Percentiles rank a stretch among this genome's conserved stretches.
Conservation (phyloP, 2,888 invertebrate genomes). For the Nomada lathburiana region DNA sequence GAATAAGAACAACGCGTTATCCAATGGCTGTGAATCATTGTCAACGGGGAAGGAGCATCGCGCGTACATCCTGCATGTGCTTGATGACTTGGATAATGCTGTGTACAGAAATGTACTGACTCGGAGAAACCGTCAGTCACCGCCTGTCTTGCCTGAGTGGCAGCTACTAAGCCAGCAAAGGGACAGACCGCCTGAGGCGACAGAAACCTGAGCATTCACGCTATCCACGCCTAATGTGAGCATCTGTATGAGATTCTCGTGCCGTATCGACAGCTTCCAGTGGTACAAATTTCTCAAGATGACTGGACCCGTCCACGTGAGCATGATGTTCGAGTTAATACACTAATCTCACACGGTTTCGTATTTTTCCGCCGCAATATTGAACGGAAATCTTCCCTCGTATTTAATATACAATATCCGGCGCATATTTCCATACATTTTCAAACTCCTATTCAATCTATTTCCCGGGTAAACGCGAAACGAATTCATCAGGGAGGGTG, state of each 20-base stretch:
- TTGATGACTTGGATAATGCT: slow-evolving; percentile 4
- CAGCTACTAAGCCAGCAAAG: slow-evolving; percentile 33
- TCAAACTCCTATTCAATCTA: too few relatives aligned
- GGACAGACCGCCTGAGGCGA: slow-evolving; percentile 29
- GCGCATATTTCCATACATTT: too few relatives aligned
- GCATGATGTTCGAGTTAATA: background rate
- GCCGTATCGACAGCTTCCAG: slow-evolving; percentile 46
- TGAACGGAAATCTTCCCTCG: background rate
- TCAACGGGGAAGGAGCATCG: background rate
- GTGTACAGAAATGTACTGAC: slow-evolving; percentile 26
- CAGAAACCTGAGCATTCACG: slow-evolving; percentile 31
- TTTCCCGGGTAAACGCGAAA: background rate
- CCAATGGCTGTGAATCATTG: background rate
- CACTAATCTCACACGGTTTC: background rate
- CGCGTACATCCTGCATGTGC: too few relatives aligned
- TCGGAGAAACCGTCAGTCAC: slow-evolving; percentile 35
- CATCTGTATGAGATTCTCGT: slow-evolving; percentile 38
- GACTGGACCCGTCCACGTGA: too few relatives aligned
- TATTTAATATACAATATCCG: too few relatives aligned
- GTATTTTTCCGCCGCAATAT: background rate
- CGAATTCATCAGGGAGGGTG: slow-evolving; percentile 30
- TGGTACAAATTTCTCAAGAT: background rate
- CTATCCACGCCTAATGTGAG: slow-evolving; percentile 30
- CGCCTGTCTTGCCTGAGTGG: slow-evolving; percentile 20
- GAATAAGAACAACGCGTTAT: too few relatives aligned